phyloP scores from a whole-genome alignment of 2,797 vertebrate species.

The Crypturellus tataupa region DNA sequence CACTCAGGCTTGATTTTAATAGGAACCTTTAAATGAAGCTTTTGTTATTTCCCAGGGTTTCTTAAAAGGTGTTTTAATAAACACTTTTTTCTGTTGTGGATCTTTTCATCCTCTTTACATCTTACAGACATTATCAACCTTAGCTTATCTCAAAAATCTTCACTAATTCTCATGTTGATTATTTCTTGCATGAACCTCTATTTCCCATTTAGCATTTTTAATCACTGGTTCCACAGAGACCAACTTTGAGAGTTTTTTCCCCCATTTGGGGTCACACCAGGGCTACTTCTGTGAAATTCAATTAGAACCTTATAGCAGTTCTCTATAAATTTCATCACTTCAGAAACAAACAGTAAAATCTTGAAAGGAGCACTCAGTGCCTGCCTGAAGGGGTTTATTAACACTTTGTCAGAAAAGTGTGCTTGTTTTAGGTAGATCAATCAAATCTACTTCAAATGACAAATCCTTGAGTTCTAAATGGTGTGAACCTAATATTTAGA shows the following conservation, averaged over 20 bases:
- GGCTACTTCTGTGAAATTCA: constrained; percentile 82
- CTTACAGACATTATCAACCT: constrained; percentile 65
- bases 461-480: constrained; percentile 53
- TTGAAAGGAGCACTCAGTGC: constrained; percentile 75
- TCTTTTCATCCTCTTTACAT: constrained; percentile 69
- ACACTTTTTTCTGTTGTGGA: constrained; percentile 69
- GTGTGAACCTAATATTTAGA: constrained; percentile 32
- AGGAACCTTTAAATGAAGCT: constrained; percentile 65
- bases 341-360: constrained; percentile 78
- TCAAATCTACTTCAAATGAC: constrained; percentile 74
- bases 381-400: constrained; percentile 79
- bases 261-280: constrained; percentile 73
- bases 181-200: constrained; percentile 53
- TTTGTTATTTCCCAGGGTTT: constrained; percentile 65
- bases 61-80: constrained; percentile 79
- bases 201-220: constrained; percentile 62
- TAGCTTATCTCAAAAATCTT: constrained; percentile 76
- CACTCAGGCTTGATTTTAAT: constrained; percentile 63
- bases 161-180: constrained; percentile 71
- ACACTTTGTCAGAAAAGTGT: constrained; percentile 77
- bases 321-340: constrained; percentile 79
- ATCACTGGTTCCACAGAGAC: constrained; percentile 66
- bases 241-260: constrained; percentile 56
- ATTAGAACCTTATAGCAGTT: constrained; percentile 81
- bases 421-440: constrained; percentile 77